Base-by-base conservation (phyloP, 2,113 vertebrate species). In the Buteo buteo region DNA sequence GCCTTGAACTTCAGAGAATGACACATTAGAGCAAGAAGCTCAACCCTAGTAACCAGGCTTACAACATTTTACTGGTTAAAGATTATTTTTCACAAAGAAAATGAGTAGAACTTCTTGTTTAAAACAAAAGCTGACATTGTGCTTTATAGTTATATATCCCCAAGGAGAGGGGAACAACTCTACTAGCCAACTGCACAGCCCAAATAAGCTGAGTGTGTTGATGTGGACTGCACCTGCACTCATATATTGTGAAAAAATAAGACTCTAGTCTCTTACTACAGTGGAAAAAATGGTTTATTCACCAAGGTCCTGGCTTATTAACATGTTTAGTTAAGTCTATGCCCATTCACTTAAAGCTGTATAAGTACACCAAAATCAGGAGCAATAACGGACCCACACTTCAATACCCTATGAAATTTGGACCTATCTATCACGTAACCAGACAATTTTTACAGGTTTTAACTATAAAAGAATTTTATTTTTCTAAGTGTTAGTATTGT, bases 101-200 rank as follows among this genome's bases (percentile, higher is more conserved):
- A 84, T 8, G 16, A 78, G 84, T 84, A 84, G 44, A 81, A 25
- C 20, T 84, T 82, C 52, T 72, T 74, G 36, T 61, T 89, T 93
- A 65, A 92, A 94, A 88, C 52, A 76, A 94, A 93, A 96, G 83
- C 55, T 93, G 90, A 57, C 34, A 42, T 31, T 52, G 49, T 88
- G 49, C 69, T 94, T 92, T 94, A 32, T 32, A 79, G 52, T 36
- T 69, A 34, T 32, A 26, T 32, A 67, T 69, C 67, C 61, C 69
- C 61, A 79, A 58, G 66, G 94, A 82, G 26, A 47, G 78, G 18
- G 38, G n/a, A 88, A 55, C 71, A 92, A 90, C 62, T 95, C 26
- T 12, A 81, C 11, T 28, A 86, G 76, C 44, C 66, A 92, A 78
- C 44, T 79, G 66, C 83, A 82, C 40, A 42, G 40, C 44, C 13